Conservation (phyloP, 2,888 invertebrate species). For the Ariolimax columbianus region DNA sequence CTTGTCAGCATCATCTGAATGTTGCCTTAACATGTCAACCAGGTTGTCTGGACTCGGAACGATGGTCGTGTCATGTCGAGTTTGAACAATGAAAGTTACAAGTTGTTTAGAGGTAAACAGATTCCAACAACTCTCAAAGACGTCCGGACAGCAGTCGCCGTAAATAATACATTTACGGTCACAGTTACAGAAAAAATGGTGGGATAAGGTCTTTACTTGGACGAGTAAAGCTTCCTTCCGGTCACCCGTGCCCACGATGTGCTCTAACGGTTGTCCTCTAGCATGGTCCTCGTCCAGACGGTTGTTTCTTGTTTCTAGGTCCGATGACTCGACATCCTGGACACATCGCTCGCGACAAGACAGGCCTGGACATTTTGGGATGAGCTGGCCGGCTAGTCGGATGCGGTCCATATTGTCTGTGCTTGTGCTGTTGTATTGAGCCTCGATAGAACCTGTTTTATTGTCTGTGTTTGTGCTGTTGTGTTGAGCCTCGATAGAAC, state of each 20-base stretch:
- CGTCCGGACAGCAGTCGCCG: slow-evolving; percentile 40
- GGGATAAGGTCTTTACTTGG: background rate
- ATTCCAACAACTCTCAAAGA: slow-evolving; percentile 12
- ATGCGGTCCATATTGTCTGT: background rate
- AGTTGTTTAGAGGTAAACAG: background rate
- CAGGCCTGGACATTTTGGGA: background rate
- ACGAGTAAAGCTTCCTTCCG: background rate
- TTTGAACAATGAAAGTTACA: background rate
- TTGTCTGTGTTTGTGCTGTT: background rate
- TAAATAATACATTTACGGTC: slow-evolving; percentile 12
- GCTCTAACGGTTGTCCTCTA: background rate
- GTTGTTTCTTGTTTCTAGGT: background rate
- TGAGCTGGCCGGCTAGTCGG: background rate
- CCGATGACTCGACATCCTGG: background rate
- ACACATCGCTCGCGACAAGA: background rate
- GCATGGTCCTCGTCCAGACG: background rate
- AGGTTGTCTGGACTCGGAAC: background rate
- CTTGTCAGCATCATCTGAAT: too few species aligned
- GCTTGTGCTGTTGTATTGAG: background rate
- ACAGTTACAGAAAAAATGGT: background rate
- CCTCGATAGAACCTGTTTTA: background rate
- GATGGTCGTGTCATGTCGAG: background rate
- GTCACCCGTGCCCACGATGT: too few species aligned
- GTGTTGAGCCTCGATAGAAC: background rate
- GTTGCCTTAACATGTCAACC: background rate